phyloP scores from a whole-genome alignment of 2,113 vertebrate species.

The Dinomys branickii region DNA sequence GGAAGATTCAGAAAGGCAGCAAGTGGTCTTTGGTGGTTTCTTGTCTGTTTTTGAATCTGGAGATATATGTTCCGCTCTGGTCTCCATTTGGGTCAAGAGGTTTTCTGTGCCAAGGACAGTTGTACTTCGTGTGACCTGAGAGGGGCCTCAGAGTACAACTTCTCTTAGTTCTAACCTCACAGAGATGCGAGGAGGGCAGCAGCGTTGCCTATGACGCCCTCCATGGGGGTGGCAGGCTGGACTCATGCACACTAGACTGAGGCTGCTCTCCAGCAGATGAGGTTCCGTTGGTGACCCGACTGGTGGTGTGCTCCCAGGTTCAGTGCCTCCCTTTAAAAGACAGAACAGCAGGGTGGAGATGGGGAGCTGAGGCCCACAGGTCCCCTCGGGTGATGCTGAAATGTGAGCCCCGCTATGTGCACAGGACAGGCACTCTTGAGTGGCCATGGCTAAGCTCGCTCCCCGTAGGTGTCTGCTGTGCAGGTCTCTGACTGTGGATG shows the following conservation, averaged over 20 bases:
- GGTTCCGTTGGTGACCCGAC: not conserved
- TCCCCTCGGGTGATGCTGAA: not conserved
- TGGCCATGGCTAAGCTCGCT: too few species aligned
- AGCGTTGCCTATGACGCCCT: fast-evolving
- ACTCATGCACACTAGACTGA: not conserved
- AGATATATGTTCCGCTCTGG: not conserved
- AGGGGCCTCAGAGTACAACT: not conserved
- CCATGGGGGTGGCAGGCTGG: not conserved
- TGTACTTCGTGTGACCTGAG: not conserved
- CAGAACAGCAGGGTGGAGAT: not conserved
- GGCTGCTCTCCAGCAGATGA: not conserved
- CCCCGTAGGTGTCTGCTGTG: not conserved
- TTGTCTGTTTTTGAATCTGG: not conserved
- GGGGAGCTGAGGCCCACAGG: not conserved
- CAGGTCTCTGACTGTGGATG: not conserved
- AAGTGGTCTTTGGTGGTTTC: not conserved
- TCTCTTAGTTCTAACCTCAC: not conserved
- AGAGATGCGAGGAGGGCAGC: too few species aligned
- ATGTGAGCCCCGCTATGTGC: not conserved
- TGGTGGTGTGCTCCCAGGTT: too few species aligned
- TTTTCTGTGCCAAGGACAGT: not conserved
- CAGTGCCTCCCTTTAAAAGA: not conserved
- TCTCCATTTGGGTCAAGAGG: not conserved
- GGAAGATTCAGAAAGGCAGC: not conserved
- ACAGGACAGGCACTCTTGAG: not conserved